Evolutionary conservation across 2,888 invertebrate species (phyloP).

Genomic region (Stenodera caucasica): DNA sequence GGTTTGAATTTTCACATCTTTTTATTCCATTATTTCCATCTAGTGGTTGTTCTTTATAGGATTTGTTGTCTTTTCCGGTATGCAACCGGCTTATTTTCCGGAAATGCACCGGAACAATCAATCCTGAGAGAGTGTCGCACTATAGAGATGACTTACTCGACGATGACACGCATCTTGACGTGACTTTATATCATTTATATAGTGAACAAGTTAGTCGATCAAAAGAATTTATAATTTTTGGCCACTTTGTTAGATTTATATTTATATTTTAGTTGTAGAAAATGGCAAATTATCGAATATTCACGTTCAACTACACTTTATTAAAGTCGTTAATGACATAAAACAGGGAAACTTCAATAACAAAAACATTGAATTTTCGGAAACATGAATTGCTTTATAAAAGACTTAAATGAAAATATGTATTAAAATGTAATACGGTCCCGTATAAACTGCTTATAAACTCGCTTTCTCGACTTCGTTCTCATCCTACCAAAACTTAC

Average conservation of each 20-base stretch:
- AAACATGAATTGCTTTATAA: no score
- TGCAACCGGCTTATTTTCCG: background rate
- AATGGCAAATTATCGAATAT: background rate
- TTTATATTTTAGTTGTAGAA: background rate
- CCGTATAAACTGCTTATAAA: slow-evolving; percentile 2
- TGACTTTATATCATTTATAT: slow-evolving; percentile 23
- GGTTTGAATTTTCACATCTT: background rate
- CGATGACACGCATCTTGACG: slow-evolving; percentile 32
- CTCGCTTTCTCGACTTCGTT: background rate
- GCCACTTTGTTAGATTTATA: background rate
- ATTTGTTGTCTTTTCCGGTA: slow-evolving; percentile 1
- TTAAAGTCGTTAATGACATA: slow-evolving; percentile 1
- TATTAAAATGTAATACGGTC: background rate
- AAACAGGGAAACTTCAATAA: background rate
- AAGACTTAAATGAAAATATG: background rate
- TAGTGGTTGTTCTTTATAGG: background rate
- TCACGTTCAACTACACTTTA: background rate
- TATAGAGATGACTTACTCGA: slow-evolving; percentile 32
- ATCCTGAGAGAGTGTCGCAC: slow-evolving; percentile 19
- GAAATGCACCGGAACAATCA: slow-evolving; percentile 15
- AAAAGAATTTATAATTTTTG: background rate
- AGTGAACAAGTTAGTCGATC: background rate
- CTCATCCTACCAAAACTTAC: background rate
- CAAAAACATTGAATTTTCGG: background rate
- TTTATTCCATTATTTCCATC: background rate